Conservation (phyloP, 2,888 invertebrate species). For the Cryptophagus acutangulus region DNA sequence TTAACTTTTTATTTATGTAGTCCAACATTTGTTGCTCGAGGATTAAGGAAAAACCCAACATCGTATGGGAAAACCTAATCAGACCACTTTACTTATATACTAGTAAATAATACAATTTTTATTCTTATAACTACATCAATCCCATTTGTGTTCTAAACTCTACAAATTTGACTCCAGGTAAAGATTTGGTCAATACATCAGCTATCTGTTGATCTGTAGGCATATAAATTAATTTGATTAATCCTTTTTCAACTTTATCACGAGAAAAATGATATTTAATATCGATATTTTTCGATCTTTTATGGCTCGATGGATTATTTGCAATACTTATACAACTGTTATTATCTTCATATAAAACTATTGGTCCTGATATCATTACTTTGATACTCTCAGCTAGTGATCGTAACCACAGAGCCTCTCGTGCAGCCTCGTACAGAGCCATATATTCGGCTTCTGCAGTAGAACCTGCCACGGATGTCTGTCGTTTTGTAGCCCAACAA, state of each 20-base stretch:
- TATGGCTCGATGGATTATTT: conserved; percentile 2
- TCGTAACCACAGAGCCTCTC: conserved; percentile 6
- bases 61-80: too few species aligned
- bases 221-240: conserved; percentile 2
- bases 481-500: conserved; percentile 11
- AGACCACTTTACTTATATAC: too few species aligned
- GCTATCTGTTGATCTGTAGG: conserved; percentile 6
- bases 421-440: conserved; percentile 1
- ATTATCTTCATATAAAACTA: conserved; percentile 7
- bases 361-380: not conserved
- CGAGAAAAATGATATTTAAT: conserved; percentile 7
- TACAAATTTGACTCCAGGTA: conserved; percentile 2
- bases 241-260: conserved; percentile 1
- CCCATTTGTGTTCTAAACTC: not conserved
- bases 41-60: too few species aligned
- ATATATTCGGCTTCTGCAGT: conserved; percentile 6
- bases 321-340: conserved; percentile 4
- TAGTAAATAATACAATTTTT: too few species aligned
- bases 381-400: conserved; percentile 1
- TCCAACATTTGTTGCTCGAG: too few species aligned
- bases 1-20: too few species aligned
- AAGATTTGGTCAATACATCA: not conserved
- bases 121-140: conserved; percentile 1
- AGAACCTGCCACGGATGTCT: conserved; percentile 12
- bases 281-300: conserved; percentile 6